A percentile compares a stretch with the other conserved stretches of the same genome.
These are phyloP conservation scores for Menura novaehollandiae DNA, from an alignment of 2,113 vertebrate genomes.

Conservation along the genomic window DNA sequence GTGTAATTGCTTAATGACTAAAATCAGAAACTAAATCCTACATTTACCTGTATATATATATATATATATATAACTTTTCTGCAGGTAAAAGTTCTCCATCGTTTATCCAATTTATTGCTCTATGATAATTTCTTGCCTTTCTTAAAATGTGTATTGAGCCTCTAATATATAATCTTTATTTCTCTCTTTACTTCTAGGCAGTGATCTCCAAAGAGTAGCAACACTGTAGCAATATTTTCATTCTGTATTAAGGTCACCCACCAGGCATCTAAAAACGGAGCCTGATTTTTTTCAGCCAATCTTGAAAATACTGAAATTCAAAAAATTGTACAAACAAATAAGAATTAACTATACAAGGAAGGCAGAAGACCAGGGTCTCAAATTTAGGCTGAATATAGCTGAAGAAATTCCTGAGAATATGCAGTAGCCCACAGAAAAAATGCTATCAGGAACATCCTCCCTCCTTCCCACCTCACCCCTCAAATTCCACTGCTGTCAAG, in stretches of 20 bases:
- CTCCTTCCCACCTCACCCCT: background rate
- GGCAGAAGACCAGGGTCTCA: background rate
- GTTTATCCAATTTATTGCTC: background rate
- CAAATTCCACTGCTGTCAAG: background rate
- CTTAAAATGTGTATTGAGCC: background rate
- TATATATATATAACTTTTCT: background rate
- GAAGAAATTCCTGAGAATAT: background rate
- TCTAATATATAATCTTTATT: background rate
- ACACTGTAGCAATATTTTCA: background rate
- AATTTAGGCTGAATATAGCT: background rate
- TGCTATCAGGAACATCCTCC: background rate
- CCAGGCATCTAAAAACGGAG: background rate
- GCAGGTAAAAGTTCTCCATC: background rate
- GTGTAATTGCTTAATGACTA: background rate
- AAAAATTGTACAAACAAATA: background rate
- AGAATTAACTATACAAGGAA: background rate
- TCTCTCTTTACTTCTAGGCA: background rate
- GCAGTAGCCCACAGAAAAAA: background rate
- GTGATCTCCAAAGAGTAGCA: background rate
- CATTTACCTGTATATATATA: background rate
- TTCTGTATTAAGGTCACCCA: background rate
- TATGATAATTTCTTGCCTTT: background rate
- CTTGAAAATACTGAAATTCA: background rate
- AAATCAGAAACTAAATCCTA: background rate
- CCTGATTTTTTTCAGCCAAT: background rate